Base-by-base conservation (phyloP, 2,113 vertebrate genomes). In the Pithys albifrons region DNA sequence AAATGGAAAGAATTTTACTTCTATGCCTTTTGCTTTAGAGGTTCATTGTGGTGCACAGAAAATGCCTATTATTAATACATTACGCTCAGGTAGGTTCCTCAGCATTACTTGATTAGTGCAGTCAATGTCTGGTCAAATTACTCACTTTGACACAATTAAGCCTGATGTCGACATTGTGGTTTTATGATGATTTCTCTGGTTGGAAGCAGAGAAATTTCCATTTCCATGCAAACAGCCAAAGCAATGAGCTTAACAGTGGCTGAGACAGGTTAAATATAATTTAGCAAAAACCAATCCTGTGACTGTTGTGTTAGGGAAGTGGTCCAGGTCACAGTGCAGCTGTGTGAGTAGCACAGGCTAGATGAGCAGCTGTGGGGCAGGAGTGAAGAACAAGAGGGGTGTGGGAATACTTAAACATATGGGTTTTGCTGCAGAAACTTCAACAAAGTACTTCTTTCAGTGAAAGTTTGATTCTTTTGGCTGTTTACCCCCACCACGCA, bases 321-420 rank as follows among this genome's bases (percentile, higher is more conserved):
- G 7, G 39, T 31, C 48, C 61, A 79, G 66, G 58, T 72, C 70
- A 85, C 4, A 3, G 19, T 4, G 2, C 45, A 85, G 74, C 55
- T 77, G 6, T 1, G 0, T 25, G 64, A 86, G 35, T 23, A 79
- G 28, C 52, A 89, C 14, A 48, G 46, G 19, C 7, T 61, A 15
- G 4, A 11, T 15, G 2, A 71, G 14, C 5, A 71, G n/a, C 23
- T n/a, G 33, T 51, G 33, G 7, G 2, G 16, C 10, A 65, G 8
- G 7, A 3, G 4, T 71, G 16, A 81, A 67, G 43, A 67, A 67
- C 6, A 5, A 87, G 22, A 45, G 7, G 9, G 12, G 1, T 0
- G 0, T 9, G 8, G 6, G 3, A 2, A 2, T 5, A 3, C 2
- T 59, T 77, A 12, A 3, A 25, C 28, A 35, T 66, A 9, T 29